Conservation (phyloP, 2,888 invertebrate species). For the Acleris literana region DNA sequence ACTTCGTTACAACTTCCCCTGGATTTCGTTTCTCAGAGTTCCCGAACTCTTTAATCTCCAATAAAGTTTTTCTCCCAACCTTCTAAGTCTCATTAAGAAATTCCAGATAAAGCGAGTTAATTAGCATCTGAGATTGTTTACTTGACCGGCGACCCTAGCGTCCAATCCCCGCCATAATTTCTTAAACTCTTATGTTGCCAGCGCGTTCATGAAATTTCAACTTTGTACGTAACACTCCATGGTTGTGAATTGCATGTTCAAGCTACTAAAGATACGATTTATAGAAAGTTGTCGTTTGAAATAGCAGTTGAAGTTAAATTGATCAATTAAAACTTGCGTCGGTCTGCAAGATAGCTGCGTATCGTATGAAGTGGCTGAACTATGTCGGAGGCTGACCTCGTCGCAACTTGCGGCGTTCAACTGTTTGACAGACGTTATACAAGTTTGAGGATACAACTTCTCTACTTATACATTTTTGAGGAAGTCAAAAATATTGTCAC, state of each 20-base stretch:
- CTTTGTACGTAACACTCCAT: no score
- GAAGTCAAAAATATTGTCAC: no score
- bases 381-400: slow-evolving; percentile 28
- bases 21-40: slow-evolving; percentile 3
- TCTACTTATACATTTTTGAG: no score
- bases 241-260: no score
- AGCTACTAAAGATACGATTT: no score
- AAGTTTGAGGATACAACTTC: neutral
- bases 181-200: no score
- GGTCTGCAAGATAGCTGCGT: slow-evolving; percentile 49
- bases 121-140: slow-evolving; percentile 35
- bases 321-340: slow-evolving; percentile 74
- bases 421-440: neutral
- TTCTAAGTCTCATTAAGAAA: slow-evolving; percentile 34
- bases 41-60: slow-evolving; percentile 17
- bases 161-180: no score
- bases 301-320: slow-evolving; percentile 71
- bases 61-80: slow-evolving; percentile 18
- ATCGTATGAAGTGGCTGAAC: slow-evolving; percentile 34
- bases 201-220: no score
- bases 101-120: slow-evolving; percentile 33
- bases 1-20: neutral
- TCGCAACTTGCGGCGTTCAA: slow-evolving; percentile 6
- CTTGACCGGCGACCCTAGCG: slow-evolving; percentile 38
- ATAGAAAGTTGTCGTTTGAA: slow-evolving; percentile 41